These are phyloP conservation scores for Didymodactylos carnosus DNA, from an alignment of 2,888 invertebrate genomes.

Conservation along the genomic window DNA sequence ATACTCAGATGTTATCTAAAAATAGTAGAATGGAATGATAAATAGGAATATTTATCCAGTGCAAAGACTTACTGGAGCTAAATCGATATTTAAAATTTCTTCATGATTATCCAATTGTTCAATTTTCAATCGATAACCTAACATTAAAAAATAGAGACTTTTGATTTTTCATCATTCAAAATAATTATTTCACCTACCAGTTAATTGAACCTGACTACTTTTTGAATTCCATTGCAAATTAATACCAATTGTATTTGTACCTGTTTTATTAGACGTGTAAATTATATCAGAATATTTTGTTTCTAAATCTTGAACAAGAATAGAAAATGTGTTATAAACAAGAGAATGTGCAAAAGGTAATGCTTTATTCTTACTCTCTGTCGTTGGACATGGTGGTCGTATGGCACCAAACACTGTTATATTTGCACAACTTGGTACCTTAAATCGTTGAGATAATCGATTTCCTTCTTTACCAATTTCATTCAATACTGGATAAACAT, in stretches of 20 bases:
- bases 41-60: neutral
- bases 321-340: no score
- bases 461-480: neutral
- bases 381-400: neutral
- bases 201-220: no score
- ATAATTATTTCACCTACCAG: no score
- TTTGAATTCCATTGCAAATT: no score
- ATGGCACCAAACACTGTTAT: neutral
- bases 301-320: no score
- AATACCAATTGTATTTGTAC: no score
- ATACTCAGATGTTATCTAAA: neutral
- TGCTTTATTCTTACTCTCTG: no score
- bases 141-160: no score
- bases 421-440: neutral
- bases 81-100: neutral
- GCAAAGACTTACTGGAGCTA: neutral
- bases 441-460: neutral
- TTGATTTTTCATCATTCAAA: no score
- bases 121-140: neutral
- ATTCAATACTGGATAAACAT: slow-evolving; percentile 19
- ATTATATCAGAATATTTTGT: neutral
- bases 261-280: no score
- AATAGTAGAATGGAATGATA: neutral
- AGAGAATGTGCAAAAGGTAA: no score
- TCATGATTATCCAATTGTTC: neutral